Evolutionary conservation across 2,113 vertebrate species (phyloP).

Genomic region (Psephotus haematonotus): DNA sequence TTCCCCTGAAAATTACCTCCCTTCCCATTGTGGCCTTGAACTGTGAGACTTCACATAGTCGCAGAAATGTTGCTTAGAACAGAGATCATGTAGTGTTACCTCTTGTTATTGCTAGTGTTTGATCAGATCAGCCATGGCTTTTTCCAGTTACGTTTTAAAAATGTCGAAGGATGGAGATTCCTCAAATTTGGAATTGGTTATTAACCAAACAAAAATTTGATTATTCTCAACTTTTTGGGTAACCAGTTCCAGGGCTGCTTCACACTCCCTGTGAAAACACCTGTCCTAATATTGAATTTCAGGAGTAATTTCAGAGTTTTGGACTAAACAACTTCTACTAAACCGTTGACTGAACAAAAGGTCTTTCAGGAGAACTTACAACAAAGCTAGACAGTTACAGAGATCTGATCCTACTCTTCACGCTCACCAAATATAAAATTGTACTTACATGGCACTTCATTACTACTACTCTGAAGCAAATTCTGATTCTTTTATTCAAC

Average conservation of each 20-base stretch:
- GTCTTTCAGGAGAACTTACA: accelerated
- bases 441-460: not conserved
- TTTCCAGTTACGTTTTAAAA: not conserved
- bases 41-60: not conserved
- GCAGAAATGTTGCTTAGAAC: not conserved
- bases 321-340: not conserved
- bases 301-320: not conserved
- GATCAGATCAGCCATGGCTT: accelerated
- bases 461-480: not conserved
- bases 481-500: not conserved
- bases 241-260: not conserved
- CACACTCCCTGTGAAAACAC: not conserved
- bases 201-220: not conserved
- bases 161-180: not conserved
- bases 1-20: not conserved
- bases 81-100: not conserved
- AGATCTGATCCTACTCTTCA: not conserved
- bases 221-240: not conserved
- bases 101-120: not conserved
- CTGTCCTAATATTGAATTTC: not conserved
- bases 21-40: not conserved
- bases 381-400: not conserved
- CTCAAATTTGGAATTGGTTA: not conserved
- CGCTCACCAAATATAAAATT: not conserved
- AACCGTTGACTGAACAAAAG: not conserved